These are phyloP conservation scores for Phyllotreta cruciferae DNA, from an alignment of 2,888 invertebrate species.

Conservation along the genomic window DNA sequence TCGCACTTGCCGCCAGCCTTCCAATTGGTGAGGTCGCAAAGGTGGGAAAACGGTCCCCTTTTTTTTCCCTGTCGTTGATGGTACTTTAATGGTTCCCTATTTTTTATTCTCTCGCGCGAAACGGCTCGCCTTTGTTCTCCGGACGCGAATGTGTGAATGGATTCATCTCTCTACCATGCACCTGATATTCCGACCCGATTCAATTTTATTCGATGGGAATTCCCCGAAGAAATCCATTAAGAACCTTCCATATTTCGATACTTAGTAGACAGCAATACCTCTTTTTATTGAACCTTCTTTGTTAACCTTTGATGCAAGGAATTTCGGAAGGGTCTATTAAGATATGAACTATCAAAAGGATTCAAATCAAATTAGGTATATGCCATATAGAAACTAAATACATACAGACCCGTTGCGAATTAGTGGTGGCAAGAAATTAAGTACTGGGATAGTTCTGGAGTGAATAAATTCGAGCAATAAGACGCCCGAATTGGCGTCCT, in stretches of 20 bases:
- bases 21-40: conserved; percentile 17
- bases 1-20: background rate
- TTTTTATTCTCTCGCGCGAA: background rate
- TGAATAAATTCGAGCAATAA: background rate
- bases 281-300: too few species aligned
- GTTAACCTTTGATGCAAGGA: too few species aligned
- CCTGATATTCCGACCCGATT: background rate
- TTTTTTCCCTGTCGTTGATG: conserved; percentile 6
- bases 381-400: too few species aligned
- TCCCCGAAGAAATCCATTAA: too few species aligned
- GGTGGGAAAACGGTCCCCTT: background rate
- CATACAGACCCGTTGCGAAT: too few species aligned
- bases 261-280: too few species aligned
- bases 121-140: conserved; percentile 15
- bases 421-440: conserved; percentile 15
- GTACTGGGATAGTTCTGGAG: conserved; percentile 6
- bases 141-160: conserved; percentile 20
- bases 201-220: too few species aligned
- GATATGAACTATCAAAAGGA: too few species aligned
- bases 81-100: conserved; percentile 18
- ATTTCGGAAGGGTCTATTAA: too few species aligned
- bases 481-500: conserved; percentile 23
- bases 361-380: too few species aligned
- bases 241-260: too few species aligned
- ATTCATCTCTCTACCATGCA: background rate